Evolutionary conservation across 30 jellyfish, hydroid and myxozoan species (phyloP).

Genomic region (Aurelia sp.): DNA sequence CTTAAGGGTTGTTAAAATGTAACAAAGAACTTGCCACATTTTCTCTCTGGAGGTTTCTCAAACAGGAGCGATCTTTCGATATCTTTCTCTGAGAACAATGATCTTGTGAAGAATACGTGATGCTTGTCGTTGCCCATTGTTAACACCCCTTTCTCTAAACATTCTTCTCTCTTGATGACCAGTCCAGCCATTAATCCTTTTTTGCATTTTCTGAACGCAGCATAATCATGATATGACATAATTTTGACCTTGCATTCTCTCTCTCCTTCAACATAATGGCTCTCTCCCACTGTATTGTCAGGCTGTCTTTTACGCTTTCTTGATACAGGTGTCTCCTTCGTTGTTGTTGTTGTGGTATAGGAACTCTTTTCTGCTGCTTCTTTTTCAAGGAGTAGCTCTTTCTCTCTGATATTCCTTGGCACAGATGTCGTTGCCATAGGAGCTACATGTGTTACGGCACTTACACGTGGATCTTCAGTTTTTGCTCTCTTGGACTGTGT

Average conservation of each 20-base stretch:
- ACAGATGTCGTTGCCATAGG: neutral
- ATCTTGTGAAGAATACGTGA: slow-evolving; percentile 18
- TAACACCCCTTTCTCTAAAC: slow-evolving; percentile 13
- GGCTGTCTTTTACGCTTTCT: slow-evolving; percentile 15
- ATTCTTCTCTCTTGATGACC: slow-evolving; percentile 15
- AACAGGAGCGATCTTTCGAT: slow-evolving; percentile 22
- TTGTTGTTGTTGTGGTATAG: neutral
- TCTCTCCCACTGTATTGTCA: neutral
- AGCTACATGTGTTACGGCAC: no score
- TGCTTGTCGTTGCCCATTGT: slow-evolving; percentile 4
- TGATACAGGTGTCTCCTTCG: neutral
- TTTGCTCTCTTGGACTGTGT: neutral
- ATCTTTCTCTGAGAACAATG: slow-evolving; percentile 36
- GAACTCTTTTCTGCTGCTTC: neutral
- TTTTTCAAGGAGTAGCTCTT: neutral
- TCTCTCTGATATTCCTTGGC: neutral
- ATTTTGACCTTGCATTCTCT: slow-evolving; percentile 35
- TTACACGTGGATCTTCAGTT: neutral
- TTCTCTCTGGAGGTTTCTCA: slow-evolving; percentile 35
- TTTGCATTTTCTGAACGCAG: slow-evolving; percentile 13
- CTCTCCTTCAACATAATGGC: neutral
- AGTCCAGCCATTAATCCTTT: slow-evolving; percentile 39
- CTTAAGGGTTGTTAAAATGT: no score
- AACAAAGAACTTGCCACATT: slow-evolving; percentile 22
- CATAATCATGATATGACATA: slow-evolving; percentile 12